Evolutionary conservation across 1,140 invertebrate genomes (phyloP).

Genomic region (Drosophila kohkoa): DNA sequence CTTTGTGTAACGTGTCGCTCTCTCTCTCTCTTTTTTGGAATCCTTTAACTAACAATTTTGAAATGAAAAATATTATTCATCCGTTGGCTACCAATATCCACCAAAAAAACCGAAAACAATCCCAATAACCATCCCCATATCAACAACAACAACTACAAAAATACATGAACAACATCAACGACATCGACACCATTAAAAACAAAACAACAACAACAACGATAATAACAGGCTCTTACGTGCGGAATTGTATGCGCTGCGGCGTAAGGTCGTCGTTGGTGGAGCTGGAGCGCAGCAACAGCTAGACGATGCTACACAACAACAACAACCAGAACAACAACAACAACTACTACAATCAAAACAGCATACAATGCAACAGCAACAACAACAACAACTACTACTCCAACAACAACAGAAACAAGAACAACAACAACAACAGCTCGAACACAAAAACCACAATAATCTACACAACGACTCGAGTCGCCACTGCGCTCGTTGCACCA

Average conservation of each 20-base stretch:
- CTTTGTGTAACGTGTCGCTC: constrained; percentile 62
- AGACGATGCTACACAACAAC: constrained; percentile 72
- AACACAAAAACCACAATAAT: constrained; percentile 74
- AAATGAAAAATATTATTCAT: constrained; percentile 56
- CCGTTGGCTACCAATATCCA: constrained; percentile 46
- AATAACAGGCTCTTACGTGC: constrained; percentile 87
- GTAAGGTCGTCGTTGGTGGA: constrained; percentile 85
- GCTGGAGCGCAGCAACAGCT: constrained; percentile 44
- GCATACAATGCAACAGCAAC: constrained; percentile 56
- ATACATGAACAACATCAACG: constrained; percentile 30
- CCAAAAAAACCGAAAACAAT: constrained; percentile 14
- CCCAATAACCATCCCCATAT: constrained; percentile 69
- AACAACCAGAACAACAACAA: constrained; percentile 56
- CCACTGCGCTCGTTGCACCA: constrained; percentile 89
- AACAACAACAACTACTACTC: constrained; percentile 52
- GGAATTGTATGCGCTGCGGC: constrained; percentile 87
- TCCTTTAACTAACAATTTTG: constrained; percentile 42
- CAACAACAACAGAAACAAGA: constrained; percentile 64
- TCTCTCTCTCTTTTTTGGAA: constrained; percentile 26
- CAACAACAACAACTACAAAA: constrained; percentile 36
- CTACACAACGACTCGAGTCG: constrained; percentile 85
- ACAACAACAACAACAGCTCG: constrained; percentile 62
- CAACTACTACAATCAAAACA: constrained; percentile 55
- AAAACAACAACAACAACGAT: constrained; percentile 6
- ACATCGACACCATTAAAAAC: not conserved